A percentile compares a stretch with the other conserved stretches of the same genome.
Conservation (phyloP, 2,113 vertebrate genomes). For the Ranitomeya imitator region DNA sequence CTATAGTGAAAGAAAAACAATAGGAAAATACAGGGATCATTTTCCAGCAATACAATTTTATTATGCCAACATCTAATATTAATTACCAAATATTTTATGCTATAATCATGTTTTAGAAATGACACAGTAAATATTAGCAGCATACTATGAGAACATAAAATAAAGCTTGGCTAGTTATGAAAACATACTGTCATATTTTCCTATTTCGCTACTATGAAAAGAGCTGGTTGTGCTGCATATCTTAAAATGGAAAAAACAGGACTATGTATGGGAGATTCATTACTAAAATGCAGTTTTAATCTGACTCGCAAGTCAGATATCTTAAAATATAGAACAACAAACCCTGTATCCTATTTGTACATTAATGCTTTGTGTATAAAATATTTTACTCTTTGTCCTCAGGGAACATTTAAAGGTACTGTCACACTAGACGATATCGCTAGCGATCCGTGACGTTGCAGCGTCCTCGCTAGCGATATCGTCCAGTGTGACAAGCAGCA, state of each 20-base stretch:
- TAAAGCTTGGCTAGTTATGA: background rate
- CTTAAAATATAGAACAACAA: background rate
- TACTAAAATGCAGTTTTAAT: background rate
- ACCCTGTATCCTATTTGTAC: too few species aligned
- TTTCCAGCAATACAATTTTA: slow-evolving; percentile 2
- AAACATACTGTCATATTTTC: background rate
- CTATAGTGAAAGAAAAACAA: slow-evolving; percentile 34
- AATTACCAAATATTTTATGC: background rate
- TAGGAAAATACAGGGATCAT: slow-evolving; percentile 3
- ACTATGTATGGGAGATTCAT: background rate
- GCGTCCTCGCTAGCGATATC: too few species aligned
- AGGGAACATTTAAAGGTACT: too few species aligned
- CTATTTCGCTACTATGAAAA: background rate
- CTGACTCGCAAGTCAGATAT: background rate
- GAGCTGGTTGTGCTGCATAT: background rate
- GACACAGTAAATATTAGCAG: background rate
- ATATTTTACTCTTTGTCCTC: too few species aligned
- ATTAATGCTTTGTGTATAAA: too few species aligned
- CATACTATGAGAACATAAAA: background rate
- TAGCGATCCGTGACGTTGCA: too few species aligned
- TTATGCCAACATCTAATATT: background rate
- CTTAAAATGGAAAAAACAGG: background rate
- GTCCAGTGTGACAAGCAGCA: too few species aligned
- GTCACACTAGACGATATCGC: too few species aligned
- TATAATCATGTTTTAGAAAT: background rate